Percentiles rank a stretch among this genome's conserved stretches.
Evolutionary conservation across 1,140 invertebrate species (phyloP).

Genomic region (Drosophila azteca): DNA sequence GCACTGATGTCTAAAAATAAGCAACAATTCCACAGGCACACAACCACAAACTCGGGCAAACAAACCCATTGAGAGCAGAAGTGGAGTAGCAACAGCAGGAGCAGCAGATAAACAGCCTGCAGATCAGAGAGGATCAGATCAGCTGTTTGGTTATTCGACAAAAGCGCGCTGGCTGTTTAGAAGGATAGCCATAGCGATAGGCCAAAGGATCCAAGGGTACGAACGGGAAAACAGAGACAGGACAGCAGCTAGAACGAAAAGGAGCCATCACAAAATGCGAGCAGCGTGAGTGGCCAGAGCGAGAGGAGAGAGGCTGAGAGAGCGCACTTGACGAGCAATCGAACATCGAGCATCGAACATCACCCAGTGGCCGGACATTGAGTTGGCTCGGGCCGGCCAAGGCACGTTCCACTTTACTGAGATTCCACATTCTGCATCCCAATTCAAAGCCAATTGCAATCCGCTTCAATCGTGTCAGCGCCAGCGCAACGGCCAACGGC

Average conservation of each 20-base stretch:
- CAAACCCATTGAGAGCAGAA: conserved; percentile 25
- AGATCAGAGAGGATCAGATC: conserved; percentile 12
- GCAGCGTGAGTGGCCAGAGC: no score
- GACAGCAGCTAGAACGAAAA: conserved; percentile 12
- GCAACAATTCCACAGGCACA: conserved; percentile 25
- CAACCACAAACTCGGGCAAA: conserved; percentile 63
- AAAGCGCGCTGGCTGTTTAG: no score
- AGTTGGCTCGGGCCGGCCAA: no score
- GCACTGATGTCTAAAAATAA: conserved; percentile 65
- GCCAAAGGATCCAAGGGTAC: background rate
- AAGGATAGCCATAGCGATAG: no score
- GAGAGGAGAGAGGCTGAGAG: background rate
- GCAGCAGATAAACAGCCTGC: background rate
- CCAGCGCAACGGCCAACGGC: background rate
- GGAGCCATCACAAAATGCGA: conserved; percentile 1
- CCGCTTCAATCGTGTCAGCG: background rate
- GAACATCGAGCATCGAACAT: no score
- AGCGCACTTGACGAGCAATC: no score
- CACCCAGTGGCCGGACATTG: no score
- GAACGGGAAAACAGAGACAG: conserved; percentile 4
- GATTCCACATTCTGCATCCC: no score
- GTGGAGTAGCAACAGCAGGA: background rate
- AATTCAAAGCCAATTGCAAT: no score
- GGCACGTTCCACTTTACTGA: no score
- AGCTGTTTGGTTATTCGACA: conserved; percentile 3